Conservation (phyloP, 2,888 invertebrate species). For the Acronicta aceris region DNA sequence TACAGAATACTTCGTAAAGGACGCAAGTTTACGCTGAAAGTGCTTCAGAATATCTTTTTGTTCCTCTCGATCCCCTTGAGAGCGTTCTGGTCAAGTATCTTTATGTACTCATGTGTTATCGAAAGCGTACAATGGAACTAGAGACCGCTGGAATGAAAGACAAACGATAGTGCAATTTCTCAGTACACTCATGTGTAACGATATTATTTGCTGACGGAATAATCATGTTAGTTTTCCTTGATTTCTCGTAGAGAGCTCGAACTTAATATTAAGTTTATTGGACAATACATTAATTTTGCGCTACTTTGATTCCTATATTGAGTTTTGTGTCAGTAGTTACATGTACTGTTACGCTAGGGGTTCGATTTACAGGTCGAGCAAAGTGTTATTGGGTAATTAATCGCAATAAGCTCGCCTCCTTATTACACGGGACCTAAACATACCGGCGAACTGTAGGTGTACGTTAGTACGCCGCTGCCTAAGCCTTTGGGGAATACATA, state of each 20-base stretch:
- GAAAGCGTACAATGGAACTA: conserved; percentile 38
- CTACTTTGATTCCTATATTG: background rate
- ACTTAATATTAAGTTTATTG: conserved; percentile 3
- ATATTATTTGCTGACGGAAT: conserved; percentile 19
- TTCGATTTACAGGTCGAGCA: too few species aligned
- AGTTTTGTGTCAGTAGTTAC: too few species aligned
- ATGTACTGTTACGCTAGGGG: too few species aligned
- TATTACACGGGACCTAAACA: too few species aligned
- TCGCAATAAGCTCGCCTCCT: too few species aligned
- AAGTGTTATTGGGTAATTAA: too few species aligned
- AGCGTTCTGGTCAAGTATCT: conserved; percentile 49
- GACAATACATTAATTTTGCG: background rate
- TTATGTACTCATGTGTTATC: conserved; percentile 28
- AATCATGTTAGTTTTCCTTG: conserved; percentile 14
- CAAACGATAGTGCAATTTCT: conserved; percentile 38
- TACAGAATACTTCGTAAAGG: conserved; percentile 26
- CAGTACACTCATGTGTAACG: background rate
- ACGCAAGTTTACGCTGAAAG: conserved; percentile 21
- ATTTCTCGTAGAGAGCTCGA: background rate
- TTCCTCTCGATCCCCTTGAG: conserved; percentile 41
- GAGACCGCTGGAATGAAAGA: conserved; percentile 35
- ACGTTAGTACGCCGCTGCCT: too few species aligned
- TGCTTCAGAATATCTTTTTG: conserved; percentile 47
- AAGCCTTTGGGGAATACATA: too few species aligned
- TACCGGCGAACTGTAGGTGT: too few species aligned